Percentiles rank a stretch among this genome's conserved stretches.
Evolutionary conservation across 2,113 vertebrate species (phyloP).

Genomic region (Pelvicachromis taeniatus): DNA sequence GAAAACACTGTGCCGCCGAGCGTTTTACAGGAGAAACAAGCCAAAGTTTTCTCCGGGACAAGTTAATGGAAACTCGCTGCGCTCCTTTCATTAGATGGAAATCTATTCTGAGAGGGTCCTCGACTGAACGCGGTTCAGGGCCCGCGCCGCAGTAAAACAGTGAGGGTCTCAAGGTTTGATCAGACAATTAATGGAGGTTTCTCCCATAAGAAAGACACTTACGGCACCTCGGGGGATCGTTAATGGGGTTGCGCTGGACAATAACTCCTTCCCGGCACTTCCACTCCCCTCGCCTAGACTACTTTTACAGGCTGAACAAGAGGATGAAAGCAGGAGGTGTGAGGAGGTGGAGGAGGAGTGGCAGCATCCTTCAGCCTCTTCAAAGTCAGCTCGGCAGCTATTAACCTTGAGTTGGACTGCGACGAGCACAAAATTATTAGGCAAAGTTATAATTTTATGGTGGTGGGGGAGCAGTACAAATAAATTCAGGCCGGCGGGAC

Average conservation of each 20-base stretch:
- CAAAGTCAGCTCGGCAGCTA: slow-evolving; percentile 72
- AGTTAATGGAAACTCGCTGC: slow-evolving; percentile 30
- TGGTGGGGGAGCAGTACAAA: slow-evolving; percentile 70
- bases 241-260: slow-evolving; percentile 68
- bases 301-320: slow-evolving; percentile 65
- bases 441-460: slow-evolving; percentile 81
- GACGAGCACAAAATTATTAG: slow-evolving; percentile 75
- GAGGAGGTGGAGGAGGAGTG: slow-evolving; percentile 34
- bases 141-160: slow-evolving; percentile 58
- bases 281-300: slow-evolving; percentile 38
- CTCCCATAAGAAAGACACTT: slow-evolving; percentile 62
- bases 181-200: slow-evolving; percentile 62
- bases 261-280: slow-evolving; percentile 64
- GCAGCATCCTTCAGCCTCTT: slow-evolving; percentile 66
- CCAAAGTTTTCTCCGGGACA: slow-evolving; percentile 47
- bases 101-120: slow-evolving; percentile 55
- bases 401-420: slow-evolving; percentile 78
- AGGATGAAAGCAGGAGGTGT: slow-evolving; percentile 33
- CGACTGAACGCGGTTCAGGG: slow-evolving; percentile 56
- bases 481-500: slow-evolving; percentile 74
- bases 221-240: slow-evolving; percentile 60
- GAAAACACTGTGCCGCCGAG: neutral
- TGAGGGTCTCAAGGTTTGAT: slow-evolving; percentile 66
- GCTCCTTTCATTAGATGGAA: slow-evolving; percentile 57
- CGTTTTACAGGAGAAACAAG: slow-evolving; percentile 31